A percentile compares a stretch with the other conserved stretches of the same genome.
These are phyloP conservation scores for Cryptoprocta ferox DNA, from an alignment of 2,797 vertebrate genomes.

Conservation along the genomic window DNA sequence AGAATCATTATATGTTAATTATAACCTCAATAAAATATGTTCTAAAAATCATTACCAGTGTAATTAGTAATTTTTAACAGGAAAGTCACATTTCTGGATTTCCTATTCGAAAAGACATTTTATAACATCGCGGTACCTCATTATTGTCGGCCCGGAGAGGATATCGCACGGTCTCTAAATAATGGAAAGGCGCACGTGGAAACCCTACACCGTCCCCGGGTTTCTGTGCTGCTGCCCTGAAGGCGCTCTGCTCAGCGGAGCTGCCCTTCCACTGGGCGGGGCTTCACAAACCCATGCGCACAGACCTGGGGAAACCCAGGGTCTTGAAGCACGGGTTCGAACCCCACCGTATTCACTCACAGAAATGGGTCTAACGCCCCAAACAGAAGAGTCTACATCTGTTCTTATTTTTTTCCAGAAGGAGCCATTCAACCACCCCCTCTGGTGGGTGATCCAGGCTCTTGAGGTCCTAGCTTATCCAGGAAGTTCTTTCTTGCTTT, in stretches of 20 bases:
- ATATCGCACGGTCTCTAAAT: constrained; percentile 4
- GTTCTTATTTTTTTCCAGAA: fast-evolving
- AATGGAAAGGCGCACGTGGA: background rate
- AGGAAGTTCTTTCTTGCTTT: background rate
- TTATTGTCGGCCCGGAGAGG: fast-evolving
- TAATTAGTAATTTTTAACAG: background rate
- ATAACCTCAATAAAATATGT: background rate
- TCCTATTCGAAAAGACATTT: background rate
- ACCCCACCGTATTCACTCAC: fast-evolving
- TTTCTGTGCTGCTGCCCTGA: background rate
- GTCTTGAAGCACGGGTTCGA: fast-evolving
- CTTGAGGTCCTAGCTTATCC: fast-evolving
- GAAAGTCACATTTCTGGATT: background rate
- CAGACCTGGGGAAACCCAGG: fast-evolving
- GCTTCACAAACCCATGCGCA: background rate
- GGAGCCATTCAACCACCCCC: background rate
- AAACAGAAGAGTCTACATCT: fast-evolving
- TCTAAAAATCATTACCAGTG: background rate
- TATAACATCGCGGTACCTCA: fast-evolving
- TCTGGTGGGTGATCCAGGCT: fast-evolving
- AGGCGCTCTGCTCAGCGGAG: fast-evolving
- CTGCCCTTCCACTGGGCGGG: background rate
- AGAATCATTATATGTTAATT: background rate
- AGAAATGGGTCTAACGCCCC: fast-evolving
- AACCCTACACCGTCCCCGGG: background rate